phyloP scores from a whole-genome alignment of 2,113 vertebrate species.

The Petrocephalus microphthalmus region DNA sequence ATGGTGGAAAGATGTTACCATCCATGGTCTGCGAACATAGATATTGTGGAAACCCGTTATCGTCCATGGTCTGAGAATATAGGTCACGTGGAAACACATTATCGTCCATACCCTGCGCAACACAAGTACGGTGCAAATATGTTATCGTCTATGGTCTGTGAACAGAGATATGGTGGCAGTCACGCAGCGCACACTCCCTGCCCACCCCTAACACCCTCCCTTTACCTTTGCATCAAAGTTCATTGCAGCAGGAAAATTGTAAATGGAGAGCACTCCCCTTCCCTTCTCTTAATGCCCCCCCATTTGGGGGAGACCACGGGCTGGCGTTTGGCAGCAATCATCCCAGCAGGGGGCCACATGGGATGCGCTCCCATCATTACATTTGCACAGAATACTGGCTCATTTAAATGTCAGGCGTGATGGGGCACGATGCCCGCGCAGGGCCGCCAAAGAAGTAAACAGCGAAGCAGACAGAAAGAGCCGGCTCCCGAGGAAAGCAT shows the following conservation, averaged over 20 bases:
- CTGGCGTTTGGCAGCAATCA: constrained; percentile 81
- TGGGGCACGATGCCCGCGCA: constrained; percentile 64
- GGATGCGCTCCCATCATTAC: constrained; percentile 84
- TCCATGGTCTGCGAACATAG: neutral
- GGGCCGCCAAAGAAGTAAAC: constrained; percentile 66
- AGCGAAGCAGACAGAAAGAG: constrained; percentile 67
- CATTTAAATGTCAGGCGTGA: constrained; percentile 92
- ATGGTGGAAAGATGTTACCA: constrained; percentile 70
- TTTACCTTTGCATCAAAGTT: constrained; percentile 82
- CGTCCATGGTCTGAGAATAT: constrained; percentile 70
- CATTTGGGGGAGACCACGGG: constrained; percentile 63
- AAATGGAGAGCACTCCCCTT: constrained; percentile 80
- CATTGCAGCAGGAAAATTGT: constrained; percentile 80
- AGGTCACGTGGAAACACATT: constrained; percentile 80
- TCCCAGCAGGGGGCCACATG: constrained; percentile 76
- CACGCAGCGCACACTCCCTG: neutral
- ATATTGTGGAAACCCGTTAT: neutral
- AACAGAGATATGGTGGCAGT: constrained; percentile 77
- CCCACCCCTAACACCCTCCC: constrained; percentile 30
- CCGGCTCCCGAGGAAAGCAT: constrained; percentile 65
- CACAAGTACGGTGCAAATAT: no score
- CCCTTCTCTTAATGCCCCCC: constrained; percentile 25
- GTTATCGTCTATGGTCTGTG: constrained; percentile 60
- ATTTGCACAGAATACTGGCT: constrained; percentile 86
- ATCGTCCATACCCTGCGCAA: neutral